phyloP scores from a whole-genome alignment of 2,888 invertebrate genomes.

The Noctuana brunneofusca region DNA sequence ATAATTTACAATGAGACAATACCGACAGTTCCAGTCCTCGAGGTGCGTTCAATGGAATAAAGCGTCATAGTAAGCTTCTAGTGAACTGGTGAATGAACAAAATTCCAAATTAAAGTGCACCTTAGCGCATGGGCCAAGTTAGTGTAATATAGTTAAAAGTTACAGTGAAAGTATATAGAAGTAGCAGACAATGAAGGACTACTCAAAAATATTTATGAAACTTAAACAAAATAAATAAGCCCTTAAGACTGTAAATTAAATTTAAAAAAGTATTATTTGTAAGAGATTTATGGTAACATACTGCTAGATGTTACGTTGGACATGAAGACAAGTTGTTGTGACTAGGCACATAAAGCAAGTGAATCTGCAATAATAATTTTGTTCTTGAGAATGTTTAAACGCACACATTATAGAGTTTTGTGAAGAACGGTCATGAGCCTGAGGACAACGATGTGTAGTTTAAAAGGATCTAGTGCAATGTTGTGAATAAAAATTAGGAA shows the following conservation, averaged over 20 bases:
- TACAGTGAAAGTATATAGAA: background rate
- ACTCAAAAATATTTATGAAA: background rate
- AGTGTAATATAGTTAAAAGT: constrained; percentile 4
- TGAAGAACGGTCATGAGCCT: background rate
- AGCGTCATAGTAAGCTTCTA: constrained; percentile 3
- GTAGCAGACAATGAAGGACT: background rate
- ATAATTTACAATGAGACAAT: no score
- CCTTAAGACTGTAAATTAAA: constrained; percentile 3
- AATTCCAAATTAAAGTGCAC: constrained; percentile 6
- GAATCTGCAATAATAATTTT: background rate
- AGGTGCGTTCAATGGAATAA: no score
- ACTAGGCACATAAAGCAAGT: no score
- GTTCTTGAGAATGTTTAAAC: background rate
- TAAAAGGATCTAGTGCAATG: background rate
- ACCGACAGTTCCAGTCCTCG: no score
- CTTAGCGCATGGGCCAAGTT: constrained; percentile 23
- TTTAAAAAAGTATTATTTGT: constrained; percentile 2
- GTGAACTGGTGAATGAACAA: constrained; percentile 12
- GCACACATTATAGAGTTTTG: background rate
- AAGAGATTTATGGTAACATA: background rate
- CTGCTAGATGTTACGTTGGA: background rate
- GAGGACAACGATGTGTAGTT: background rate
- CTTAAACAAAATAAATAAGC: background rate
- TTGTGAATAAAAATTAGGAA: constrained; percentile 9
- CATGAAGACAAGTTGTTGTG: background rate